These are phyloP conservation scores for Elephantulus edwardii DNA, from an alignment of 2,113 vertebrate species.

Conservation along the genomic window DNA sequence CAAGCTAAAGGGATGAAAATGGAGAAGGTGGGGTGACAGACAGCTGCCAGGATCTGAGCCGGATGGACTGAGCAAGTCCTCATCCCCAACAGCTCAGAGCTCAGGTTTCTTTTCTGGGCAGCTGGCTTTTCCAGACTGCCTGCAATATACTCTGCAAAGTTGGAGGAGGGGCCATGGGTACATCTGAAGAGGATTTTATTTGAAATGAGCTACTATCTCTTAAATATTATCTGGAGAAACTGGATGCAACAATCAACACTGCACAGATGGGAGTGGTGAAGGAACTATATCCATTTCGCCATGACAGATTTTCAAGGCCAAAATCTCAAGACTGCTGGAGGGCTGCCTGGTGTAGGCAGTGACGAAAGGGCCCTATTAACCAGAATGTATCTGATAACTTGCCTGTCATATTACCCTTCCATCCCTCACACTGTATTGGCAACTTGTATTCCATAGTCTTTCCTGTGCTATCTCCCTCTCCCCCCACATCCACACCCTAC, in stretches of 20 bases:
- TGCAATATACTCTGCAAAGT: conserved; percentile 58
- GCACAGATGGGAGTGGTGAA: background rate
- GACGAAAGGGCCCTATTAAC: background rate
- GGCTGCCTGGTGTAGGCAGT: conserved; percentile 44
- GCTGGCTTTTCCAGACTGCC: conserved; percentile 61
- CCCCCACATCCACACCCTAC: conserved; percentile 51
- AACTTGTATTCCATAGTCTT: conserved; percentile 8
- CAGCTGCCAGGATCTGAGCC: conserved; percentile 68
- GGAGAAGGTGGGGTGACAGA: background rate
- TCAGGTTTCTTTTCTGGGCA: conserved; percentile 73
- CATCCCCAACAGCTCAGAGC: conserved; percentile 54
- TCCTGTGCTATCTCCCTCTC: background rate
- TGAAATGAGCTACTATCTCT: conserved; percentile 13
- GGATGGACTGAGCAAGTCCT: background rate
- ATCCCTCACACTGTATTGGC: background rate
- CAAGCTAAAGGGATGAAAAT: conserved; percentile 18
- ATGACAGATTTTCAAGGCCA: conserved; percentile 15
- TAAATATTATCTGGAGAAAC: background rate
- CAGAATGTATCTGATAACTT: conserved; percentile 12
- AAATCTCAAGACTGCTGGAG: conserved; percentile 21
- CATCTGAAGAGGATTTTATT: background rate
- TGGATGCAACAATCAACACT: background rate
- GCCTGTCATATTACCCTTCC: background rate
- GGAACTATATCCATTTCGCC: background rate
- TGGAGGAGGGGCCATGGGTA: background rate